Conservation (phyloP, 2,888 invertebrate species). For the Agrotis exclamationis region DNA sequence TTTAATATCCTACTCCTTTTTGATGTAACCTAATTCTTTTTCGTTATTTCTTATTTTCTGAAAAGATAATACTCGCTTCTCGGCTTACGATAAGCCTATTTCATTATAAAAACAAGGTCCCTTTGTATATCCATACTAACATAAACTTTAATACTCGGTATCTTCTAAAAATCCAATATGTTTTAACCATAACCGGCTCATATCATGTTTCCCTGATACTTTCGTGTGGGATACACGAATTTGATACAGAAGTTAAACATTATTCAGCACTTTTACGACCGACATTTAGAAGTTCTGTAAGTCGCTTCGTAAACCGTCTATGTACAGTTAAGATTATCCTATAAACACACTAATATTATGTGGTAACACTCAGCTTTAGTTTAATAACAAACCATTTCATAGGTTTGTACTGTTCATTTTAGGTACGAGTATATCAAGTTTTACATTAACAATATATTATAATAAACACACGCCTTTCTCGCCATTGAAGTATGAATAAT, state of each 20-base stretch:
- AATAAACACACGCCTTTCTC: too few species aligned
- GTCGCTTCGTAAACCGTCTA: conserved; percentile 26
- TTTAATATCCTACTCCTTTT: not conserved
- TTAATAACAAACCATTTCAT: not conserved
- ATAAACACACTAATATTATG: conserved; percentile 28
- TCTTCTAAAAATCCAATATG: conserved; percentile 44
- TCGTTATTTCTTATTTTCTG: too few species aligned
- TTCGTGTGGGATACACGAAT: conserved; percentile 20
- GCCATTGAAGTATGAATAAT: too few species aligned
- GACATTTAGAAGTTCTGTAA: conserved; percentile 38
- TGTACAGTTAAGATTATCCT: conserved; percentile 43
- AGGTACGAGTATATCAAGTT: too few species aligned
- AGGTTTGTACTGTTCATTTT: too few species aligned
- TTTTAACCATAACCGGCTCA: conserved; percentile 7
- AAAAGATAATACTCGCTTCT: not conserved
- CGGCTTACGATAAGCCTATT: conserved; percentile 2
- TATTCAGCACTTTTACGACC: conserved; percentile 50
- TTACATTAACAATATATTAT: too few species aligned
- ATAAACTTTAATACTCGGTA: conserved; percentile 7
- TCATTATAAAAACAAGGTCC: not conserved
- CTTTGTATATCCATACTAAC: not conserved
- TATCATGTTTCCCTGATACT: conserved; percentile 26
- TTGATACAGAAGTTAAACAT: conserved; percentile 51
- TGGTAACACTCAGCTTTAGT: conserved; percentile 24
- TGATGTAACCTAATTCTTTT: not conserved